Evolutionary conservation across 2,113 vertebrate genomes (phyloP), one percentile per base, ranked within the genome.

Genomic region (Scophthalmus maximus): DNA sequence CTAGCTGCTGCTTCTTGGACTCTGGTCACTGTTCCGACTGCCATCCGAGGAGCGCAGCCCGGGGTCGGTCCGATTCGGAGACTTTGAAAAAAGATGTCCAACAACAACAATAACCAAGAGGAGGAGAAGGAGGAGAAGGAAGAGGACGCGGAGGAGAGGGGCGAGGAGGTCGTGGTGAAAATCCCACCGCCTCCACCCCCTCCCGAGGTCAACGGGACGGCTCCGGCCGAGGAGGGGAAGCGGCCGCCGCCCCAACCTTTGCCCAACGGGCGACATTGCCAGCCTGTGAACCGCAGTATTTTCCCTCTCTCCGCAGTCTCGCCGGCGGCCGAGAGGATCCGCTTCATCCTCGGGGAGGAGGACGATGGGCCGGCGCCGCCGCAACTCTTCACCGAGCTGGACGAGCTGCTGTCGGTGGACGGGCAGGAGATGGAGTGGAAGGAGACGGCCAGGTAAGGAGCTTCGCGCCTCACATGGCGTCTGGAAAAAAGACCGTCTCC

Each of bases 391-490:
- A 99, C 97, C 0, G 98, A 99, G 92, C 86, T 99, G 93, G 98
- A 99, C 14, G 98, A 99, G 49, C 94, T 99, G 6, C 93, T 98
- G 90, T 93, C 96, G 0, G 91, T 97, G 55, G 97, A 99, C 1
- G 98, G 98, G 7, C 97, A 99, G 84, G 97, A 98, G 89, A 97
- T 98, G 97, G 98, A 99, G 57, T 99, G 98, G 98, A 98, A 98
- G 86, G 98, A 99, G 89, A 98, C 97, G 0, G 98, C 98, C 22
- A 97, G 98, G 98, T 98, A 94, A 92, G 93, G 53, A 18, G 11
- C n/a, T 49, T n/a, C n/a, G n/a, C n/a, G n/a, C n/a, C n/a, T n/a
- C n/a, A n/a, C n/a, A n/a, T n/a, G n/a, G n/a, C n/a, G n/a, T n/a
- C n/a, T n/a, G n/a, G n/a, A n/a, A n/a, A n/a, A n/a, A n/a, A n/a